phyloP scores from a whole-genome alignment of 2,888 invertebrate species.

The Ptilodon capucinus region DNA sequence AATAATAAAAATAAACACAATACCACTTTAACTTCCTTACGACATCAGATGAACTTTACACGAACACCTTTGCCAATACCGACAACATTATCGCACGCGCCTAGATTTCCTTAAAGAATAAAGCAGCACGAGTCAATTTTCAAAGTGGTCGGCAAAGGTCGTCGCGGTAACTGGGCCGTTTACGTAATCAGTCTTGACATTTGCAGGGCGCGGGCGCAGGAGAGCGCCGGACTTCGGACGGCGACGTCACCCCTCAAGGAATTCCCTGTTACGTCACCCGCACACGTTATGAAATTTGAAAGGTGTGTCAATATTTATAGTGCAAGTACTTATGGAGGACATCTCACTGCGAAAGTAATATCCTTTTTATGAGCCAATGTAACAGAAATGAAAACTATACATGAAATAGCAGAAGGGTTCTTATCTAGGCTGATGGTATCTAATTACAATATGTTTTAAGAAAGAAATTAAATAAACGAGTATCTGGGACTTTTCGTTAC shows the following conservation, averaged over 20 bases:
- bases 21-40: no score
- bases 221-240: constrained; percentile 29
- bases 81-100: constrained; percentile 44
- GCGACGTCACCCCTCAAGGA: constrained; percentile 53
- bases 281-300: constrained; percentile 43
- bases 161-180: constrained; percentile 48
- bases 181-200: constrained; percentile 70
- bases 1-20: no score
- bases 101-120: constrained; percentile 63
- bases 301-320: constrained; percentile 39
- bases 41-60: no score
- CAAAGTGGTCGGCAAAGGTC: constrained; percentile 67
- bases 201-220: constrained; percentile 57
- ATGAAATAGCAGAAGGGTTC: no score
- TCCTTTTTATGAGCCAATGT: no score
- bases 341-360: no score
- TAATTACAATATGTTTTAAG: no score
- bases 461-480: no score
- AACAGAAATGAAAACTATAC: no score
- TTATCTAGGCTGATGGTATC: no score
- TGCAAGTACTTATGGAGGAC: constrained; percentile 11
- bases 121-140: constrained; percentile 62
- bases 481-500: no score
- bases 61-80: no score
- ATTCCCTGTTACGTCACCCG: constrained; percentile 65